These are phyloP conservation scores for Triplophysa tibetana DNA, from an alignment of 2,113 vertebrate genomes.

Conservation along the genomic window DNA sequence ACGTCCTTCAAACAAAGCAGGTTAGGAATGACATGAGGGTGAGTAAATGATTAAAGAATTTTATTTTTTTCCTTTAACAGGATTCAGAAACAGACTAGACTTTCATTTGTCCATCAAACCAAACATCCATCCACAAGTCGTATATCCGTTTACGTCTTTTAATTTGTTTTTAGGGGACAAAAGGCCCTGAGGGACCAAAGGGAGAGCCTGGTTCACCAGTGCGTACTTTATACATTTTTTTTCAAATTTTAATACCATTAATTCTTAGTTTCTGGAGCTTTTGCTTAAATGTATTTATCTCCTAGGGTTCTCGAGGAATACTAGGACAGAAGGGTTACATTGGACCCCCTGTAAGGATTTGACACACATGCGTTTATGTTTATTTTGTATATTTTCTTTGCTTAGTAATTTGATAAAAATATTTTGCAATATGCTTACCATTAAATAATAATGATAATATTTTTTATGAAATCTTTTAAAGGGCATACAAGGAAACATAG, in stretches of 20 bases:
- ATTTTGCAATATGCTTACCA: neutral
- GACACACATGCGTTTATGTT: neutral
- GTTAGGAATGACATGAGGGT: too few relatives aligned
- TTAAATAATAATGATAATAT: neutral
- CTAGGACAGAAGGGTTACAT: slow-evolving; percentile 67
- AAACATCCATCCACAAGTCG: slow-evolving; percentile 8
- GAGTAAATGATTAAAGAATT: too few relatives aligned
- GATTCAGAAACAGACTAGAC: too few relatives aligned
- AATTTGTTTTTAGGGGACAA: slow-evolving; percentile 66
- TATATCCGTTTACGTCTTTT: neutral
- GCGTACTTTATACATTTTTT: slow-evolving; percentile 45
- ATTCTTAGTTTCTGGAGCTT: neutral
- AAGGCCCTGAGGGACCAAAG: slow-evolving; percentile 62
- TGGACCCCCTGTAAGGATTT: slow-evolving; percentile 66
- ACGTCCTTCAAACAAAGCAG: too few relatives aligned
- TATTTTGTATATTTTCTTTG: too few relatives aligned
- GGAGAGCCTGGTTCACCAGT: slow-evolving; percentile 67
- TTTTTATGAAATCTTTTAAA: slow-evolving; percentile 45
- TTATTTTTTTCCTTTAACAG: too few relatives aligned
- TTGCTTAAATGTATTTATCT: neutral
- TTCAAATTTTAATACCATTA: neutral
- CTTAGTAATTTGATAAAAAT: neutral
- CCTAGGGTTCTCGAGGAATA: slow-evolving; percentile 67
- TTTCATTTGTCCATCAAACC: neutral
- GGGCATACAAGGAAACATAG: slow-evolving; percentile 73